phyloP scores from a whole-genome alignment of 2,113 vertebrate species.

The Poeciliopsis retropinna region DNA sequence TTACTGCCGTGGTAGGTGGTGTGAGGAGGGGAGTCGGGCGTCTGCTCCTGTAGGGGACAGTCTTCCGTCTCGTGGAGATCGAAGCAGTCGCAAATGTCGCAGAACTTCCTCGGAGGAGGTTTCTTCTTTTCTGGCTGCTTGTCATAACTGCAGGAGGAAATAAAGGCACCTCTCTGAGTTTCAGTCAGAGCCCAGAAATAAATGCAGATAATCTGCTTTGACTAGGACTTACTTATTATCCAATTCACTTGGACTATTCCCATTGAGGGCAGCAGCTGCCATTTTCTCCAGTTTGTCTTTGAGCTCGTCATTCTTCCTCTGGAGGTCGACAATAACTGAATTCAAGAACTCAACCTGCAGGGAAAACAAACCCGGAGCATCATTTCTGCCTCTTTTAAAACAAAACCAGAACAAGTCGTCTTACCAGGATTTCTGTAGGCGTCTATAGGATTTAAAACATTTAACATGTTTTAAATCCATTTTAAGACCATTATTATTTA shows the following conservation, averaged over 20 bases:
- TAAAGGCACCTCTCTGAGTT: neutral
- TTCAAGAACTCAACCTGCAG: constrained; percentile 95
- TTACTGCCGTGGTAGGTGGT: constrained; percentile 91
- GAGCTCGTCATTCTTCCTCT: constrained; percentile 89
- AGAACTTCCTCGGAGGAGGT: constrained; percentile 90
- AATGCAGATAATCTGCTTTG: neutral
- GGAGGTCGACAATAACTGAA: constrained; percentile 95
- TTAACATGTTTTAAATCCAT: neutral
- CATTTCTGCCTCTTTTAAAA: no score
- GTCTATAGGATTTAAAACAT: no score
- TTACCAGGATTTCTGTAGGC: neutral
- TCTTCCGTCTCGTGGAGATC: constrained; percentile 97
- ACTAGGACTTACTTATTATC: constrained; percentile 82
- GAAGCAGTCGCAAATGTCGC: constrained; percentile 98
- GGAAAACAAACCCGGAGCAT: neutral
- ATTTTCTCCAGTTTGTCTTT: constrained; percentile 91
- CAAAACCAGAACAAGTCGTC: neutral
- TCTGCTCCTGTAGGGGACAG: constrained; percentile 93
- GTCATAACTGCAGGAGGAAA: constrained; percentile 50
- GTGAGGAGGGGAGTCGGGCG: constrained; percentile 89
- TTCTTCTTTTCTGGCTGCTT: constrained; percentile 87
- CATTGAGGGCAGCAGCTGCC: constrained; percentile 94
- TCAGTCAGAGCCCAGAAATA: neutral
- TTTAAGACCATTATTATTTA: no score
- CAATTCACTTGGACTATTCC: constrained; percentile 85